These are phyloP conservation scores for Staurois parvus DNA, from an alignment of 2,797 vertebrate species.

Conservation along the genomic window DNA sequence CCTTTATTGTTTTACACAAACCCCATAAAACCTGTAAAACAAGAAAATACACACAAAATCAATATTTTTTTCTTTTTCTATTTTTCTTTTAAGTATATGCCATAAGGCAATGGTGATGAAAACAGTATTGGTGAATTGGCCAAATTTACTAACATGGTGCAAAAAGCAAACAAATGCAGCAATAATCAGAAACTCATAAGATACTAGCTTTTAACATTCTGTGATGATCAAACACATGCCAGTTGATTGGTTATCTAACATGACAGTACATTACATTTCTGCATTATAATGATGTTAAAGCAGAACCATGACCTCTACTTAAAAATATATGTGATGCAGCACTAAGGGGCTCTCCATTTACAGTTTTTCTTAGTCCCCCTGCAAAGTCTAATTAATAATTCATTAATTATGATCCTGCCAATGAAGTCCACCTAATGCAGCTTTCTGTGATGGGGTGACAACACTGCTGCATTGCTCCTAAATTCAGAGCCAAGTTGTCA, in stretches of 20 bases:
- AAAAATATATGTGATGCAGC: no score
- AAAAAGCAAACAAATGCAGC: not conserved
- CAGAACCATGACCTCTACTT: no score
- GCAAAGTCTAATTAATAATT: not conserved
- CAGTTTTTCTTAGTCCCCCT: not conserved
- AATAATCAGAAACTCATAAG: not conserved
- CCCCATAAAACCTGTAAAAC: not conserved
- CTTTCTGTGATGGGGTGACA: not conserved
- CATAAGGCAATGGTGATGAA: not conserved
- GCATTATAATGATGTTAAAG: not conserved
- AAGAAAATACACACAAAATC: not conserved
- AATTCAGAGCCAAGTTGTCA: not conserved
- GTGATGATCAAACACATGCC: not conserved
- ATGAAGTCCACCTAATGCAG: not conserved
- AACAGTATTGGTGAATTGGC: not conserved
- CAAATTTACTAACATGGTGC: not conserved
- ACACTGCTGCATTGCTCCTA: not conserved
- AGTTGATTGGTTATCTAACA: not conserved
- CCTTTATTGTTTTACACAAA: constrained; percentile 9
- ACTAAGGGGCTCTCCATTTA: no score
- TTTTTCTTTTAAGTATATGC: not conserved
- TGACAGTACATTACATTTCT: no score
- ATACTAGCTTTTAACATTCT: not conserved
- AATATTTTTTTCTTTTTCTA: not conserved
- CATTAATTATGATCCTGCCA: not conserved